Base-by-base conservation (phyloP, 2,797 vertebrate genomes). In the Acrocephalus scirpaceus region DNA sequence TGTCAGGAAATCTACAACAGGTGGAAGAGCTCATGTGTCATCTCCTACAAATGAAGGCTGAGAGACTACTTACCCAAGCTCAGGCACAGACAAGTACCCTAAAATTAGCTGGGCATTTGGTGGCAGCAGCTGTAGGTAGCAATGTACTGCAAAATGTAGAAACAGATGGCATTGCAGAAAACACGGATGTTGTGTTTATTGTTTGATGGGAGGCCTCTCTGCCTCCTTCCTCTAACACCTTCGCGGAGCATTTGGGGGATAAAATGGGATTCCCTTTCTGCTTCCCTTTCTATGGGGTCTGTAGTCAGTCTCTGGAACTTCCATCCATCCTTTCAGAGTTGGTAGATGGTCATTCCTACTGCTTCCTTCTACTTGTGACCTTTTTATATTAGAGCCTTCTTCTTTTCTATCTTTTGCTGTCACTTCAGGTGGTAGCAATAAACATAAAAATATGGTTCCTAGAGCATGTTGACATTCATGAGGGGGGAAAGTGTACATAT, bases 101-200 rank as follows among this genome's bases (percentile, higher is more conserved):
- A 96, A 96, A 97, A 95, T 96, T 94, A 96, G 90, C 87, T 45
- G 66, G 91, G 79, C 82, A 92, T 92, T 97, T 97, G 91, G 90
- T 78, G 90, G 70, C 71, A 93, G 95, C 95, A 96, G 91, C 94
- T 96, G 95, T 88, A 92, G 11, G 45, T 57, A 73, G 73, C 60
- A 86, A 58, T 78, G 60, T 30, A 20, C 11, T 75, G 58, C n/a
- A 57, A 75, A 61, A 91, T 15, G 22, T 11, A 75, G 64, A 88
- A 93, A 88, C 95, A 96, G 95, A 88, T 92, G 95, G 82, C 76
- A 50, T 18, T 32, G 56, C 29, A 93, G 64, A 87, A 93, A 92
- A 86, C 48, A 50, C 0, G 44, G n/a, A 40, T 76, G 27, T 73
- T 73, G 89, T 91, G 60, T 86, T 92, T 64, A 23, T 25, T 76